These are phyloP conservation scores for Syngnathoides biaculeatus DNA, from an alignment of 2,113 vertebrate species.

Conservation along the genomic window DNA sequence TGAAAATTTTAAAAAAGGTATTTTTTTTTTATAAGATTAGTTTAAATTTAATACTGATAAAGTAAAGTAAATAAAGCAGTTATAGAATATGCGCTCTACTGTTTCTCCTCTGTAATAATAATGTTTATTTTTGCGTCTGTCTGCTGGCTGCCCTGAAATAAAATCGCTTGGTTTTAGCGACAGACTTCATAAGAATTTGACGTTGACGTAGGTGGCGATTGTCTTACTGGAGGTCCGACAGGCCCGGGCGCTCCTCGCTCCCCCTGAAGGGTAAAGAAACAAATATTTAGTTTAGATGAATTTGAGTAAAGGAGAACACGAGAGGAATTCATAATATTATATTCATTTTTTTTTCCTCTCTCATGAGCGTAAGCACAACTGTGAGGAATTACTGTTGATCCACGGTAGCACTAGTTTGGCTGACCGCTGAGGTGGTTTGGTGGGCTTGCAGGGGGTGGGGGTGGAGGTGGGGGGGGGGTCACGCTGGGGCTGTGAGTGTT, in stretches of 20 bases:
- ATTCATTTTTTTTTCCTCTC: neutral
- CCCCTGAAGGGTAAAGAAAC: slow-evolving; percentile 78
- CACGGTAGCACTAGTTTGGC: slow-evolving; percentile 34
- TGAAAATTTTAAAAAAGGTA: no score
- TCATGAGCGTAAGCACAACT: slow-evolving; percentile 5
- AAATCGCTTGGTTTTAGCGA: neutral
- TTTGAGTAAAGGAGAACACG: slow-evolving; percentile 45
- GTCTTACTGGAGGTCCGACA: slow-evolving; percentile 91
- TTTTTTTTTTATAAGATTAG: no score
- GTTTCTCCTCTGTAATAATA: neutral
- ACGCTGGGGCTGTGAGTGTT: slow-evolving; percentile 52
- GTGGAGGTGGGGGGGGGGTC: slow-evolving; percentile 52
- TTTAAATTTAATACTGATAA: no score
- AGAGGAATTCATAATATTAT: slow-evolving; percentile 36
- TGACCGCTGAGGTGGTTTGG: slow-evolving; percentile 36
- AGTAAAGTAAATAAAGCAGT: no score
- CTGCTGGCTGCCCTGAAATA: neutral
- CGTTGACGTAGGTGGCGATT: neutral
- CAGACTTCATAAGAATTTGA: neutral
- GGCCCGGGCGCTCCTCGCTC: slow-evolving; percentile 88
- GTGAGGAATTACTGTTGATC: slow-evolving; percentile 25
- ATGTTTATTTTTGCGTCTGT: neutral
- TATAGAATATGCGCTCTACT: neutral
- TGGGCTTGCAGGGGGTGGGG: slow-evolving; percentile 25
- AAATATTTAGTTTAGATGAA: slow-evolving; percentile 63